A percentile compares a stretch with the other conserved stretches of the same genome.
Conservation (phyloP, 2,113 vertebrate species). For the Perca flavescens region DNA sequence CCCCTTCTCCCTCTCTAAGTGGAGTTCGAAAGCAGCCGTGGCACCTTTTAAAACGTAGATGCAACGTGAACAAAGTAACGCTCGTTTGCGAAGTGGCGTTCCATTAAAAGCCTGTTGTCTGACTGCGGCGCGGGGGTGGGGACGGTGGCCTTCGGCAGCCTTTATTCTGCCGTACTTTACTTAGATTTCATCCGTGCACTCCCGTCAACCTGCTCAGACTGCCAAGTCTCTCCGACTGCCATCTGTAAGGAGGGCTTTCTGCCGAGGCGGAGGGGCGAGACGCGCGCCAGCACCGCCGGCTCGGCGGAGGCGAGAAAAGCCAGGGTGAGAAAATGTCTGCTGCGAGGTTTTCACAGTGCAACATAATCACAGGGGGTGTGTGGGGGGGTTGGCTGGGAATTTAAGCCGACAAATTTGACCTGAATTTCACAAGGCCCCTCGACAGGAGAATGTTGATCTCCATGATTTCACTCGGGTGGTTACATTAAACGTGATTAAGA, state of each 20-base stretch:
- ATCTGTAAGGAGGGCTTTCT: constrained; percentile 38
- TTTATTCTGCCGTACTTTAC: constrained; percentile 61
- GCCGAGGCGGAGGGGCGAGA: constrained; percentile 48
- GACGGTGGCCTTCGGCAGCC: constrained; percentile 49
- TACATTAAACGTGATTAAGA: constrained; percentile 41
- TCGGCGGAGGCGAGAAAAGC: constrained; percentile 49
- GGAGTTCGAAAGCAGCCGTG: background rate
- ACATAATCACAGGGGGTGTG: constrained; percentile 8
- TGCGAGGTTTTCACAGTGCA: background rate
- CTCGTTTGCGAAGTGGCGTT: background rate
- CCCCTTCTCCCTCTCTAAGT: background rate
- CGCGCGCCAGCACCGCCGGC: background rate
- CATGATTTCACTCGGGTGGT: constrained; percentile 20
- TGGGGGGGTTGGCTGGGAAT: background rate
- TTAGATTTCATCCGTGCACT: constrained; percentile 49
- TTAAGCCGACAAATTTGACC: constrained; percentile 32
- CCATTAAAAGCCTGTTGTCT: constrained; percentile 55
- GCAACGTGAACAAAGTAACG: background rate
- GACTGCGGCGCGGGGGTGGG: constrained; percentile 63
- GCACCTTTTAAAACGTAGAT: background rate
- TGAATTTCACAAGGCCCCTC: constrained; percentile 20
- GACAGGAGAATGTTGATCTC: background rate
- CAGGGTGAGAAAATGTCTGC: constrained; percentile 37
- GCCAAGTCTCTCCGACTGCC: constrained; percentile 10
- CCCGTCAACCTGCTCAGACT: constrained; percentile 65